A percentile compares a stretch with the other conserved stretches of the same genome.
phyloP scores from a whole-genome alignment of 2,888 invertebrate genomes.

The Bembecia ichneumoniformis region DNA sequence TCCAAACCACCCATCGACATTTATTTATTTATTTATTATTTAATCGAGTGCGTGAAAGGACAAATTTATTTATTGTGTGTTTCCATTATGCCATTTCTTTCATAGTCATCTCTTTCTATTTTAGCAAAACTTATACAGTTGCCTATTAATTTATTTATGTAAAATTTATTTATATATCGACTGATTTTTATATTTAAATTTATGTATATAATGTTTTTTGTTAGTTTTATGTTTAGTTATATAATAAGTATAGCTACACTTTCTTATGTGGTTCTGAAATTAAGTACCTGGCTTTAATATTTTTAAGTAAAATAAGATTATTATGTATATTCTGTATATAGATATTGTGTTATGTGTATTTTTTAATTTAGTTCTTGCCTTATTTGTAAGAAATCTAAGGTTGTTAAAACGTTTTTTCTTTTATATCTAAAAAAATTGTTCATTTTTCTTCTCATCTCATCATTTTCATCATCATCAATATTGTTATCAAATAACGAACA shows the following conservation, averaged over 20 bases:
- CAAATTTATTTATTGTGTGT: constrained; percentile 40
- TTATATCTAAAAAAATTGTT: not conserved
- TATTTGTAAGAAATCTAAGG: not conserved
- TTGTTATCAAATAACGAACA: not conserved
- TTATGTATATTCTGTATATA: constrained; percentile 11
- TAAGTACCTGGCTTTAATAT: constrained; percentile 60
- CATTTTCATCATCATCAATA: constrained; percentile 4
- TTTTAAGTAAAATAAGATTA: constrained; percentile 34
- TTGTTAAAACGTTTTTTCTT: not conserved
- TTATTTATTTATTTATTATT: constrained; percentile 29
- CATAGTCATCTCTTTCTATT: constrained; percentile 25
- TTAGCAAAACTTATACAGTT: constrained; percentile 22
- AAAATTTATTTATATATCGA: constrained; percentile 2
- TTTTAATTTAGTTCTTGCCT: not conserved
- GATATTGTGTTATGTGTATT: not conserved
- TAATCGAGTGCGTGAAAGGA: constrained; percentile 36
- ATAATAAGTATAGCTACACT: constrained; percentile 15
- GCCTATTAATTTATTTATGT: not conserved
- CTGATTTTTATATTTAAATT: constrained; percentile 22
- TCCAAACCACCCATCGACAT: constrained; percentile 28
- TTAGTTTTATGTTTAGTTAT: constrained; percentile 8
- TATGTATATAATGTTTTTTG: constrained; percentile 20
- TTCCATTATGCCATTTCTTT: constrained; percentile 21
- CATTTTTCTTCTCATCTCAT: not conserved
- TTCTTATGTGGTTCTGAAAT: constrained; percentile 20